Evolutionary conservation across 2,888 invertebrate genomes (phyloP).

Genomic region (Diadromus collaris): DNA sequence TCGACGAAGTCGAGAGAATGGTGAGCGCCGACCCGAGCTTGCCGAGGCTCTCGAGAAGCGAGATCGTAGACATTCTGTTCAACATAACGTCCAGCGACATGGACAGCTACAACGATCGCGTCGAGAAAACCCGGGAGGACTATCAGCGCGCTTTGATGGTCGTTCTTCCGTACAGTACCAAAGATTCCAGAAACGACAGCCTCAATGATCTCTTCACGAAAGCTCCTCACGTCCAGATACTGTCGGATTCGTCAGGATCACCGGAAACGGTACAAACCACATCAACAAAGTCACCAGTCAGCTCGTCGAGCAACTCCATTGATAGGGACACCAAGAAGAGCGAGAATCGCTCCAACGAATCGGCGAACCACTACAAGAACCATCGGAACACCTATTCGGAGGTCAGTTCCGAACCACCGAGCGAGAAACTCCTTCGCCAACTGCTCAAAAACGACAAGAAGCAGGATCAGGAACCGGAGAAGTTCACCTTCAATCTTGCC

Average conservation of each 20-base stretch:
- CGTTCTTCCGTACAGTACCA: slow-evolving; percentile 85
- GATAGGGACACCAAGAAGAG: slow-evolving; percentile 19
- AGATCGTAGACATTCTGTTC: slow-evolving; percentile 85
- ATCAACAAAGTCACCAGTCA: not conserved
- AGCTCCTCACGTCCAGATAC: slow-evolving; percentile 84
- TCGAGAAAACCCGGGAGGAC: slow-evolving; percentile 77
- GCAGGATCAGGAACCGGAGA: slow-evolving; percentile 68
- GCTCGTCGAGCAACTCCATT: slow-evolving; percentile 29
- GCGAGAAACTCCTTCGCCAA: slow-evolving; percentile 53
- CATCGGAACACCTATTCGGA: slow-evolving; percentile 70
- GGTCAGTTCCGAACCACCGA: slow-evolving; percentile 50
- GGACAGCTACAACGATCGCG: slow-evolving; percentile 70
- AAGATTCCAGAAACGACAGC: slow-evolving; percentile 81
- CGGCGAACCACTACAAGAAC: slow-evolving; percentile 64
- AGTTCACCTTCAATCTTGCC: slow-evolving; percentile 73
- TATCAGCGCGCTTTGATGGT: slow-evolving; percentile 83
- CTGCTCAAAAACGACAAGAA: slow-evolving; percentile 44
- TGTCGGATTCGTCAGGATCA: slow-evolving; percentile 75
- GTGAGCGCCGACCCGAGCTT: slow-evolving; percentile 83
- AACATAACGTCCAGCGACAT: slow-evolving; percentile 81
- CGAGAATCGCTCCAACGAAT: slow-evolving; percentile 14
- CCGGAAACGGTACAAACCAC: slow-evolving; percentile 59
- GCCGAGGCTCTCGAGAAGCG: slow-evolving; percentile 84
- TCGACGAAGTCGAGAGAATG: slow-evolving; percentile 86
- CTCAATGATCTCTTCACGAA: slow-evolving; percentile 86